phyloP scores from a whole-genome alignment of 2,888 invertebrate genomes.

The Dusona sp. region DNA sequence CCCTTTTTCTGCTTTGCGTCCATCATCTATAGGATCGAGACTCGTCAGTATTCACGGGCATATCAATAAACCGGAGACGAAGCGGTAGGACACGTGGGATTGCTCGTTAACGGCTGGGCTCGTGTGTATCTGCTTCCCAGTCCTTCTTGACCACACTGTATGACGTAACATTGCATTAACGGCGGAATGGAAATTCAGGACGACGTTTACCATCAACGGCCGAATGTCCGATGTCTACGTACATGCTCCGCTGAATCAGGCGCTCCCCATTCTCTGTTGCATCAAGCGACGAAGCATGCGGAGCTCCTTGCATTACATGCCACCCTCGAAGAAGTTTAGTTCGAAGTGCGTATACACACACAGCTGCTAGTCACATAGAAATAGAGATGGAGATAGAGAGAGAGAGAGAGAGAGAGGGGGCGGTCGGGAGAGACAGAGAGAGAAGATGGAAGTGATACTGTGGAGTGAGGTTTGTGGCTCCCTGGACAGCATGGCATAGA shows the following conservation, averaged over 20 bases:
- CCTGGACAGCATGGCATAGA: slow-evolving; percentile 69
- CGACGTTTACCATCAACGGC: slow-evolving; percentile 39
- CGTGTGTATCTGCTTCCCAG: not conserved
- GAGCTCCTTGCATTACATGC: slow-evolving; percentile 47
- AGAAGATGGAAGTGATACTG: slow-evolving; percentile 48
- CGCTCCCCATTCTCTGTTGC: slow-evolving; percentile 23
- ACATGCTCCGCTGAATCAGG: slow-evolving; percentile 44
- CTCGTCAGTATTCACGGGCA: not conserved
- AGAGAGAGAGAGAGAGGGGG: slow-evolving; percentile 37
- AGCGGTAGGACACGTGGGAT: slow-evolving; percentile 66
- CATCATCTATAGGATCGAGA: slow-evolving; percentile 16
- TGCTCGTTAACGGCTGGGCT: slow-evolving; percentile 74
- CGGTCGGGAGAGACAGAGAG: slow-evolving; percentile 19
- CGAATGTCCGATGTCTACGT: slow-evolving; percentile 31
- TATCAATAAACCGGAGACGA: slow-evolving; percentile 38
- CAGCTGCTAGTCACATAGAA: not conserved
- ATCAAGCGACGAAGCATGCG: slow-evolving; percentile 27
- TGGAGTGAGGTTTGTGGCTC: slow-evolving; percentile 72
- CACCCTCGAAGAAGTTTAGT: slow-evolving; percentile 60
- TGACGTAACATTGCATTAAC: slow-evolving; percentile 73
- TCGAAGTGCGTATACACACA: slow-evolving; percentile 36
- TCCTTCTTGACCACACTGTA: slow-evolving; percentile 64
- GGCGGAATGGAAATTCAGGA: slow-evolving; percentile 23
- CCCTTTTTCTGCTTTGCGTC: slow-evolving; percentile 1
- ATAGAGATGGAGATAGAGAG: slow-evolving; percentile 12